Percentiles rank a stretch among this genome's conserved stretches.
Conservation (phyloP, 2,113 vertebrate species). For the Anarhynchus alexandrinus region DNA sequence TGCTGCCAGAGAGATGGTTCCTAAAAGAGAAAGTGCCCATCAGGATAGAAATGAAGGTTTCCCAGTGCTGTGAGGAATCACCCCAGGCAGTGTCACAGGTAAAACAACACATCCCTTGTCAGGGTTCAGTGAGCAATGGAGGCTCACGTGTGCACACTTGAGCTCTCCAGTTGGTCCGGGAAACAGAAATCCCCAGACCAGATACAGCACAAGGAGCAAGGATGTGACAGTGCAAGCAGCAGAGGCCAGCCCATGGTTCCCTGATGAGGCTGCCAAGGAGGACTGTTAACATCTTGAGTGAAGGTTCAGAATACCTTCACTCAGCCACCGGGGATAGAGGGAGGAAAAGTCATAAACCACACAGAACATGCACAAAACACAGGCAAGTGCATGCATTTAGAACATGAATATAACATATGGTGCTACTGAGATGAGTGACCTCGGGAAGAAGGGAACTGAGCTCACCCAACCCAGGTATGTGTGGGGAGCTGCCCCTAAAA, state of each 20-base stretch:
- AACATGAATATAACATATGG: fast-evolving
- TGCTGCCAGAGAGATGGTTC: not conserved
- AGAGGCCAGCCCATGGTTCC: not conserved
- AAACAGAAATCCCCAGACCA: not conserved
- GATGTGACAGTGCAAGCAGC: not conserved
- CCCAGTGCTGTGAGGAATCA: not conserved
- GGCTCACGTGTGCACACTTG: not conserved
- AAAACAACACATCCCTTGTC: not conserved
- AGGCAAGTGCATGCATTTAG: fast-evolving
- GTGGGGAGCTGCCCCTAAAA: not conserved
- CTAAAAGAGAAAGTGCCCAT: not conserved
- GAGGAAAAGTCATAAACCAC: not conserved
- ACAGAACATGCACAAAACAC: not conserved
- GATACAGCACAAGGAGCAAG: not conserved
- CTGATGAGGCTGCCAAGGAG: not conserved
- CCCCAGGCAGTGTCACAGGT: not conserved
- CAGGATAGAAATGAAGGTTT: not conserved
- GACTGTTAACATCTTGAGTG: not conserved
- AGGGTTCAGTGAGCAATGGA: not conserved
- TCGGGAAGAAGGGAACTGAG: not conserved
- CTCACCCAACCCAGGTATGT: not conserved
- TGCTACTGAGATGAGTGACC: not conserved
- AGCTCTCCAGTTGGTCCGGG: not conserved
- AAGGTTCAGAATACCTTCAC: not conserved
- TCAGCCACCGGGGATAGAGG: not conserved